A percentile compares a stretch with the other conserved stretches of the same genome.
phyloP scores from a whole-genome alignment of 2,113 vertebrate genomes.

The Cariama cristata region DNA sequence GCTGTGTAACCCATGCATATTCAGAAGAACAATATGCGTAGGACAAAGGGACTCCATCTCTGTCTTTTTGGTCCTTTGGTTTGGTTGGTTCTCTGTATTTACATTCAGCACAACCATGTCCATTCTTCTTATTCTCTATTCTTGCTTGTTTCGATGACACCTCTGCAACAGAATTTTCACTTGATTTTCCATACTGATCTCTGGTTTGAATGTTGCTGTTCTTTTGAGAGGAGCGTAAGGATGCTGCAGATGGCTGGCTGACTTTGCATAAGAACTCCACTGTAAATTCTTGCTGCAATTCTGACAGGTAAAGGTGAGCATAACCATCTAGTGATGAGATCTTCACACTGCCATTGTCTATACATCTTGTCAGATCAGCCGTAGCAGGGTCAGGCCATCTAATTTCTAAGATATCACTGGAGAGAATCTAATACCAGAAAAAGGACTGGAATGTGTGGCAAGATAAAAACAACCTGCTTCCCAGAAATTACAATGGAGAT shows the following conservation, averaged over 20 bases:
- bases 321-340: slow-evolving; percentile 82
- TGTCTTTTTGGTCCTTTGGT: background rate
- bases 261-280: slow-evolving; percentile 86
- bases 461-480: background rate
- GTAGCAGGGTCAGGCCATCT: slow-evolving; percentile 78
- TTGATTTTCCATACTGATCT: background rate
- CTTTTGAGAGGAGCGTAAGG: background rate
- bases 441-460: background rate
- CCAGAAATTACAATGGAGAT: background rate
- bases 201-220: background rate
- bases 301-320: slow-evolving; percentile 78
- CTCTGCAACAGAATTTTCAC: background rate
- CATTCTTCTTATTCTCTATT: background rate
- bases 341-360: slow-evolving; percentile 65
- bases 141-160: background rate
- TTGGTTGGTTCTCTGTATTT: background rate
- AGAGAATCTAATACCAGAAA: slow-evolving; percentile 71
- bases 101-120: background rate
- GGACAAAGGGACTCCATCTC: background rate
- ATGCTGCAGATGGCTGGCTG: slow-evolving; percentile 67
- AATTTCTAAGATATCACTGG: slow-evolving; percentile 72
- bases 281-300: slow-evolving; percentile 82
- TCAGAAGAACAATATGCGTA: slow-evolving; percentile 40
- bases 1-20: slow-evolving; percentile 80
- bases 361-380: background rate